Evolutionary conservation across 2,113 vertebrate genomes (phyloP), one percentile per base, ranked within the genome.

Genomic region (Sinocyclocheilus rhinocerous): DNA sequence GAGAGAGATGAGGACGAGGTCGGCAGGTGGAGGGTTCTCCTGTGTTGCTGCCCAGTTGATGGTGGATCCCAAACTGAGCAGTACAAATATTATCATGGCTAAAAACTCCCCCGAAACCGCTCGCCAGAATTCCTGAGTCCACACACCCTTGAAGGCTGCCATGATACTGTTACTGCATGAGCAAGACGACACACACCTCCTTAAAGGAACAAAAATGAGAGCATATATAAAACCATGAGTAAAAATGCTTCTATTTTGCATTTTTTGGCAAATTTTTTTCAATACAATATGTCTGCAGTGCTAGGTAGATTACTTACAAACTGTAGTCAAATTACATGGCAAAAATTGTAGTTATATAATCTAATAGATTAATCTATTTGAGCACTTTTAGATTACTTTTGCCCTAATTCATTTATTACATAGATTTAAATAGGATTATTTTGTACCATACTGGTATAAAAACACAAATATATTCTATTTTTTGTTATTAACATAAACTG

Each of bases 41-140:
- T 92, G 91, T 1, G 89, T 89, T 24, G 95, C 94, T 0, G 94
- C 92, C 98, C 98, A 99, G 91, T 96, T 96, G 89, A 98, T 96
- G 0, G 98, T 98, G 85, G 97, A 99, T 57, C 98, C 98, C 0
- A 98, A 93, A 89, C 97, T 94, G 76, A 99, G 95, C 10, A 99
- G 94, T 55, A 99, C 96, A 82, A 99, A 99, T 92, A 99, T 96
- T 12, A 98, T 90, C 91, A 96, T 98, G 76, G 97, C 97, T 90
- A 98, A 92, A 91, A 97, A 99, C 90, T 99, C 98, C 3, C 95
- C 97, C 0, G 95, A 95, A 86, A 99, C 98, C 0, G 97, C 97
- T 90, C 97, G 96, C 98, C 98, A 99, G 95, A 99, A 99, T 45
- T 96, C 93, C 91, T 99, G 97, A 80, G 97, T 99, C 97, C 97